Conservation (phyloP, 2,888 invertebrate genomes). For the Oscheius sp. region DNA sequence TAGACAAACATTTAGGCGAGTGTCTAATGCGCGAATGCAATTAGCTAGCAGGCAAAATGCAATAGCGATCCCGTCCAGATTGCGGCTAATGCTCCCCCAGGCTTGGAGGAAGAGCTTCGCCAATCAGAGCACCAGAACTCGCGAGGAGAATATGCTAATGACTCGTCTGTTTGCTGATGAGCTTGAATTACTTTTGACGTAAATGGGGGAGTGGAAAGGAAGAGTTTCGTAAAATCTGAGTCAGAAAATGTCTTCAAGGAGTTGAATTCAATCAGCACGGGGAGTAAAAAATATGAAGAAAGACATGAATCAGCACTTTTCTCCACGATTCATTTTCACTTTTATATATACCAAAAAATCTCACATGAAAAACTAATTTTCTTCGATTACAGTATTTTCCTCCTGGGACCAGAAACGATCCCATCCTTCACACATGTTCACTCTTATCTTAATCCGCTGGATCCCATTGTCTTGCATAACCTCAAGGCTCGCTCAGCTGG, state of each 20-base stretch:
- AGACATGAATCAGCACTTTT: background rate
- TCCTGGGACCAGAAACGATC: background rate
- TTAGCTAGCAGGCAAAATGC: slow-evolving; percentile 27
- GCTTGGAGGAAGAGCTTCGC: background rate
- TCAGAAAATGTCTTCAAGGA: background rate
- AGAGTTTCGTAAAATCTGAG: background rate
- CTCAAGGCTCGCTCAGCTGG: slow-evolving; percentile 4
- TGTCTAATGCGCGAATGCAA: slow-evolving; percentile 30
- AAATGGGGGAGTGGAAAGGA: background rate
- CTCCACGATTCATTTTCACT: too few species aligned
- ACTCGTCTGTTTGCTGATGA: slow-evolving; percentile 21
- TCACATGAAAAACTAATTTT: background rate
- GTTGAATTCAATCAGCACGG: background rate
- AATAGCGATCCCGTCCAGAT: slow-evolving; percentile 30
- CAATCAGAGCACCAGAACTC: slow-evolving; percentile 16
- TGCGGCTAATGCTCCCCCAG: slow-evolving; percentile 23
- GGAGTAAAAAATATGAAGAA: background rate
- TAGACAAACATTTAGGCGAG: slow-evolving; percentile 28
- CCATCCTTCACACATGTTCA: too few species aligned
- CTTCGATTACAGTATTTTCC: background rate
- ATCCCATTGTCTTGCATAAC: slow-evolving; percentile 5
- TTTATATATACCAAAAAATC: too few species aligned
- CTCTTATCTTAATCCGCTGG: background rate
- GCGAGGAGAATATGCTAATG: slow-evolving; percentile 19
- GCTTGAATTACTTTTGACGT: background rate